Evolutionary conservation across 2,797 vertebrate species (phyloP).

Genomic region (Smutsia temminckii): DNA sequence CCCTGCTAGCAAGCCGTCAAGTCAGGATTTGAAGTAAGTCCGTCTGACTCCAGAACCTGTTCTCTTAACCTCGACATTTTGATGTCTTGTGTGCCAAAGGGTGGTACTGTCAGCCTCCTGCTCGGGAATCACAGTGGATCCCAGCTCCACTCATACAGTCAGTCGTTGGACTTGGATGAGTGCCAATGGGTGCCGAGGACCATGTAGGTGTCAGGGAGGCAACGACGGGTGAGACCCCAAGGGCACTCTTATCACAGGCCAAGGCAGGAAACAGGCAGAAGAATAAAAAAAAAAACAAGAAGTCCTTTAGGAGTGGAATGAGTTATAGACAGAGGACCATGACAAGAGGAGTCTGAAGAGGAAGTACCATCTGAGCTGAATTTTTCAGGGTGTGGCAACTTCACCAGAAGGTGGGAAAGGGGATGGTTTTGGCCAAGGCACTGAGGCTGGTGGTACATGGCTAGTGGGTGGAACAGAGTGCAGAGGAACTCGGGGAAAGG

Average conservation of each 20-base stretch:
- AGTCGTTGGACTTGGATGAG: not conserved
- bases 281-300: not conserved
- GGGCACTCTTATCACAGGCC: not conserved
- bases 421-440: not conserved
- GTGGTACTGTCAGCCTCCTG: not conserved
- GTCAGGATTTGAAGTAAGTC: not conserved
- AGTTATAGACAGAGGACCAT: accelerated
- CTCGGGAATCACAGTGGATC: not conserved
- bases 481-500: not conserved
- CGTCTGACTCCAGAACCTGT: not conserved
- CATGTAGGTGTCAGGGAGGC: not conserved
- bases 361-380: not conserved
- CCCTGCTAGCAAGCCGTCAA: not conserved
- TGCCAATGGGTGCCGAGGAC: not conserved
- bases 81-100: not conserved
- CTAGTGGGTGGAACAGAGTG: not conserved
- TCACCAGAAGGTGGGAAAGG: not conserved
- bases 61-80: not conserved
- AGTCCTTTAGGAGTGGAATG: not conserved
- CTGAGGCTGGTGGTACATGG: not conserved
- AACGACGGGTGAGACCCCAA: not conserved
- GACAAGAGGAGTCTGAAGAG: not conserved
- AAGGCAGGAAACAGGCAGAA: not conserved
- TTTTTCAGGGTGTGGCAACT: not conserved
- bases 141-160: no score